Evolutionary conservation across 1,140 invertebrate species (phyloP), one percentile per base, ranked within the genome.

Genomic region (Drosophila dunni): DNA sequence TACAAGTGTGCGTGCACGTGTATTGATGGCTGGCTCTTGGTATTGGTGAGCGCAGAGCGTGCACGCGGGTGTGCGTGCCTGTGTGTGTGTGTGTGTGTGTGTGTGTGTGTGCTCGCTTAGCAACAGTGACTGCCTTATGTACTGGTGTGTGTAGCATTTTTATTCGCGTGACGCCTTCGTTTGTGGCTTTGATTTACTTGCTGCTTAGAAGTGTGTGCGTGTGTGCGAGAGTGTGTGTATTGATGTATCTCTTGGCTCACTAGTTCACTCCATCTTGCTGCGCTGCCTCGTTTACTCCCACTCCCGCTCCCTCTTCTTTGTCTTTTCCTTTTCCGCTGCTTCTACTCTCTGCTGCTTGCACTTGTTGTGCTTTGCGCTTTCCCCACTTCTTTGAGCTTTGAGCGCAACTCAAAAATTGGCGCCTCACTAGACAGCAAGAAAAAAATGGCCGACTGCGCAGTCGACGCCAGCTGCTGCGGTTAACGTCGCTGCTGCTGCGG

Each of bases 21-120:
- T 83, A 80, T 74, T 88, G 76, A 77, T 86, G 83, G 72, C 81
- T 56, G 79, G 0, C 1, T 11, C n/a, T 29, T 75, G 71, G 71
- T 62, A 74, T 74, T 73, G 83, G 78, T 69, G 57, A 50, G 50
- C 36, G 13, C 53, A 62, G 51, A 64, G 65, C 66, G 56, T 68
- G 34, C 24, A 34, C 17, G 53, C 20, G 34, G 38, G 45, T 46
- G 1, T 24, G 15, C 40, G 10, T 20, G 33, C 38, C 15, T 24
- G 53, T 40, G 36, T 40, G 15, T 17, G 51, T 34, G 33, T 40
- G 38, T 46, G 46, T 10, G 46, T 74, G 71, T 34, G 33, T 40
- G 38, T 46, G 46, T 10, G 46, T 74, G 71, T 69, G 24, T 69
- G 71, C 57, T 63, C 65, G 48, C 51, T 57, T 67, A 58, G 15